Percentiles rank a stretch among this genome's conserved stretches.
Conservation (phyloP, 1,140 invertebrate genomes). For the Drosophila kurseongensis region DNA sequence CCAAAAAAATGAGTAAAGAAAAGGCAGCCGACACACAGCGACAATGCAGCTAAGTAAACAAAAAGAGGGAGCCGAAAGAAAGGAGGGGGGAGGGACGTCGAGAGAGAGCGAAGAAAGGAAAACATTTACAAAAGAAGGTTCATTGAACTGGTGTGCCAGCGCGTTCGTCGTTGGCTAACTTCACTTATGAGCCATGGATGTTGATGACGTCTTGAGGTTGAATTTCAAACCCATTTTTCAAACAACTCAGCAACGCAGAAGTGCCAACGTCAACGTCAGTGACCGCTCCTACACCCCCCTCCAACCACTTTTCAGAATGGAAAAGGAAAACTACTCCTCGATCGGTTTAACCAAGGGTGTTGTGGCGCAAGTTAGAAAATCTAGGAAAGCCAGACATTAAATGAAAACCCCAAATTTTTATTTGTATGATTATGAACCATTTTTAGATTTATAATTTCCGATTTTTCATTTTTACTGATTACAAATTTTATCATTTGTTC, state of each 20-base stretch:
- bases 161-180: slow-evolving; percentile 71
- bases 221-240: slow-evolving; percentile 31
- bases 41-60: slow-evolving; percentile 77
- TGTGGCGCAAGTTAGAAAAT: not conserved
- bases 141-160: slow-evolving; percentile 54
- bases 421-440: too few species aligned
- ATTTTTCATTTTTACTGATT: too few species aligned
- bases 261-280: slow-evolving; percentile 34
- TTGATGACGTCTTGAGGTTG: slow-evolving; percentile 48
- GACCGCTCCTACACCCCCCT: not conserved
- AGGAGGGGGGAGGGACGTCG: slow-evolving; percentile 7
- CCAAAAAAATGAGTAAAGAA: slow-evolving; percentile 47
- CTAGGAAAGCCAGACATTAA: not conserved
- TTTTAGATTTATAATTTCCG: too few species aligned
- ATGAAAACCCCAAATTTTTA: too few species aligned
- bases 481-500: too few species aligned
- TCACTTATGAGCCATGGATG: slow-evolving; percentile 43
- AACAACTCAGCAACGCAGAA: slow-evolving; percentile 25
- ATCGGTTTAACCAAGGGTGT: slow-evolving; percentile 1
- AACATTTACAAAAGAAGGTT: slow-evolving; percentile 80
- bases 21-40: slow-evolving; percentile 26
- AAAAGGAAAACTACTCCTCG: slow-evolving; percentile 1
- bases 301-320: slow-evolving; percentile 2
- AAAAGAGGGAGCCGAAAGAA: slow-evolving; percentile 33
- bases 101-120: slow-evolving; percentile 58